phyloP scores from a whole-genome alignment of 2,113 vertebrate species.

The Chroicocephalus ridibundus region DNA sequence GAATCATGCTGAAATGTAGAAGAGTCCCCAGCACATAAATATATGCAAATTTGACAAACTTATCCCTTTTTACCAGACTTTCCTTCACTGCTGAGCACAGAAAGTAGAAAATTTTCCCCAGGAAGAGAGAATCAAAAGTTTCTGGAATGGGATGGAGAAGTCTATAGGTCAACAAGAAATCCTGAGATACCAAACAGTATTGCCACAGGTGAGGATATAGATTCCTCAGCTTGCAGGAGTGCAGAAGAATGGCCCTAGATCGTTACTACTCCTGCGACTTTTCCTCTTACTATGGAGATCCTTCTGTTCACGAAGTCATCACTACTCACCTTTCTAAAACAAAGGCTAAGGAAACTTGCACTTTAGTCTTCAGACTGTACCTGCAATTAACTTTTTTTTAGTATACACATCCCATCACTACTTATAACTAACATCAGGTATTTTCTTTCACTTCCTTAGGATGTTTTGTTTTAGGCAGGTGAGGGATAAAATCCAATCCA shows the following conservation, averaged over 20 bases:
- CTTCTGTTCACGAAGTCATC: not conserved
- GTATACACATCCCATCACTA: not conserved
- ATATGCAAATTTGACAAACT: not conserved
- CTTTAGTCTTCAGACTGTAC: not conserved
- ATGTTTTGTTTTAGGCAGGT: not conserved
- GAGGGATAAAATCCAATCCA: not conserved
- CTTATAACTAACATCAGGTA: not conserved
- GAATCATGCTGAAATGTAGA: not conserved
- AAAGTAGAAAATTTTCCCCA: not conserved
- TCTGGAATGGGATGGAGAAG: not conserved
- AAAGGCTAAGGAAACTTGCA: not conserved
- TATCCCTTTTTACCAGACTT: not conserved
- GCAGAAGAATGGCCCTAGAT: not conserved
- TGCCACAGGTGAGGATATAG: not conserved
- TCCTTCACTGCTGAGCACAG: not conserved
- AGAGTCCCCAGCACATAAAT: not conserved
- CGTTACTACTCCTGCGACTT: not conserved
- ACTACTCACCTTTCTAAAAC: not conserved
- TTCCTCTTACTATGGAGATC: not conserved
- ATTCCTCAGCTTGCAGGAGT: not conserved
- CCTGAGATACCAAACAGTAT: not conserved
- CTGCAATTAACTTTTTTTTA: not conserved
- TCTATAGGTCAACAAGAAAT: not conserved
- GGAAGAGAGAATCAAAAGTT: not conserved
- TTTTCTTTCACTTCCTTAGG: not conserved